Evolutionary conservation across 2,888 invertebrate species (phyloP), one percentile per base, ranked within the genome.

Genomic region (Automeris io): DNA sequence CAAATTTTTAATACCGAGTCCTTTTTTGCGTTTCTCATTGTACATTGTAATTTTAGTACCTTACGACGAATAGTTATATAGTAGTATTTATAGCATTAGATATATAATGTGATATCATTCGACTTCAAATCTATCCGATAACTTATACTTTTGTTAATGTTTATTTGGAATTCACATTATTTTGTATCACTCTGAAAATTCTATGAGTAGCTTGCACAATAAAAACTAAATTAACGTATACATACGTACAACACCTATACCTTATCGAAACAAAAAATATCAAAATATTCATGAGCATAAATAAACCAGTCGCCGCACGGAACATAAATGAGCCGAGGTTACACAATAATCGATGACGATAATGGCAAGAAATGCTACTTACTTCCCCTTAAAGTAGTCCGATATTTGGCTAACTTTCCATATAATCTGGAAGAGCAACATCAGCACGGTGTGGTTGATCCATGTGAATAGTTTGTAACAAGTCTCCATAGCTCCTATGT

Each of bases 351-450:
- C 29, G 7, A 29, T 29, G 29, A 25, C 16, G 33, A 32, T n/a
- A 33, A 34, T 23, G 13, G 38, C 38, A 12, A 21, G n/a, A 9
- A 21, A 32, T 45, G 36, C 40, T 55, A 78, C 86, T 85, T 48
- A 86, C 86, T 79, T 80, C 57, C 75, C 78, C 46, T 66, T 78
- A 45, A 86, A 82, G 56, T 67, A 86, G 64, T 83, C 79, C 42
- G 82, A 76, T 61, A 86, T 74, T 61, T 86, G 86, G 65, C 74
- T 82, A 54, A 85, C 74, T 64, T 86, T 86, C 86, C 86, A 86
- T 59, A 86, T 77, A 55, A 85, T 82, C 62, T 86, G 85, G 45
- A 85, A 72, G 37, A 85, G 63, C 57, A 85, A 61, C 85, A 85
- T 85, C 52, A 86, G 61, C 50, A 85, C 50, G 8, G 82, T 80